A percentile compares a stretch with the other conserved stretches of the same genome.
Evolutionary conservation across 2,113 vertebrate species (phyloP).

Genomic region (Poeciliopsis retropinna): DNA sequence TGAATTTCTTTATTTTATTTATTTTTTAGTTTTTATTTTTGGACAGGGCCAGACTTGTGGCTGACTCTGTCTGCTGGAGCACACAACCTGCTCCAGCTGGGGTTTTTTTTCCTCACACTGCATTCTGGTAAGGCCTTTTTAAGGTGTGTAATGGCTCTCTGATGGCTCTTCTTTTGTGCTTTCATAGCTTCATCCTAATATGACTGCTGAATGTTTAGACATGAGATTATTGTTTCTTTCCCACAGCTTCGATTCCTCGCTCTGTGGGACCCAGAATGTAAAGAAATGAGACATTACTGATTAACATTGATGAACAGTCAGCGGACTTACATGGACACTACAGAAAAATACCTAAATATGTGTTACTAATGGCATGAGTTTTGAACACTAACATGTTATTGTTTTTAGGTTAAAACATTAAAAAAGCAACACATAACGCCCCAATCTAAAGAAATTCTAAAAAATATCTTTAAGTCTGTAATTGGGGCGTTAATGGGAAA

Average conservation of each 20-base stretch:
- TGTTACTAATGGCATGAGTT: background rate
- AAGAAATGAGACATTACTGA: background rate
- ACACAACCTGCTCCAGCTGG: too few relatives aligned
- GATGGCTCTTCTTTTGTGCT: background rate
- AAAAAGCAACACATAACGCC: too few relatives aligned
- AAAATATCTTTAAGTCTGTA: too few relatives aligned
- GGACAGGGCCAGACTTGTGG: background rate
- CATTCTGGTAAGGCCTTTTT: background rate
- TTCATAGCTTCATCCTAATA: background rate
- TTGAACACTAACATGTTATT: too few relatives aligned
- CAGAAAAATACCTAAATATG: slow-evolving; percentile 1
- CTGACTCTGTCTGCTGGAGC: background rate
- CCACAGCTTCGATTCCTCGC: background rate
- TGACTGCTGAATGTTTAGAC: background rate
- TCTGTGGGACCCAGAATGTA: background rate
- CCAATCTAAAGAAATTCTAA: too few relatives aligned
- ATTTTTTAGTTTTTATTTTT: background rate
- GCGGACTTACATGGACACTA: background rate
- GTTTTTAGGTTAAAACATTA: too few relatives aligned
- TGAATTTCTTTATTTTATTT: background rate
- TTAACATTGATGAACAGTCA: background rate
- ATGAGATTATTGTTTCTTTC: background rate
- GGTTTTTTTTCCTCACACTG: background rate
- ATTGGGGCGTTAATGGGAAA: too few relatives aligned
- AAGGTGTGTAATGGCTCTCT: background rate